Evolutionary conservation across 2,888 invertebrate genomes (phyloP).

Genomic region (Acanthosoma haemorrhoidale): DNA sequence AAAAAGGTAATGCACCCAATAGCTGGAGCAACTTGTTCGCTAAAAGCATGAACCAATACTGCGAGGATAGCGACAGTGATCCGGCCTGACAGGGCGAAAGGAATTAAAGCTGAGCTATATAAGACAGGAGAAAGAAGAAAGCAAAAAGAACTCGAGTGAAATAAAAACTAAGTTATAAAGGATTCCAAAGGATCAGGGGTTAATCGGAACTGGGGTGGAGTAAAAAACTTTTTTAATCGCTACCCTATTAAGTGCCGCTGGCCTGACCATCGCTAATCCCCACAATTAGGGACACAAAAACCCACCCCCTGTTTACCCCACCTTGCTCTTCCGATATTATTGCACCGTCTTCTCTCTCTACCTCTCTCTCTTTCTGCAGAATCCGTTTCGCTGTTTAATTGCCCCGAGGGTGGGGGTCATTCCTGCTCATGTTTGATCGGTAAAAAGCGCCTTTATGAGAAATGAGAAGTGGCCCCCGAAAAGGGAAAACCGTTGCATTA

Average conservation of each 20-base stretch:
- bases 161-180: constrained; percentile 26
- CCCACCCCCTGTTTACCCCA: background rate
- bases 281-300: background rate
- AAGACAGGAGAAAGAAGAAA: no score
- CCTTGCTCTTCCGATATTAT: background rate
- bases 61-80: background rate
- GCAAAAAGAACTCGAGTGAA: background rate
- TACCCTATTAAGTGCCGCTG: background rate
- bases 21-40: no score
- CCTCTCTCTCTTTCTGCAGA: background rate
- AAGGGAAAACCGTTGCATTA: constrained; percentile 16
- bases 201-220: background rate
- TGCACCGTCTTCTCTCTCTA: background rate
- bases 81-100: background rate
- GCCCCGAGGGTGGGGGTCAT: background rate
- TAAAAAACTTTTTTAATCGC: constrained; percentile 26
- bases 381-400: background rate
- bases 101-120: background rate
- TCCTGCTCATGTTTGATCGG: constrained; percentile 17
- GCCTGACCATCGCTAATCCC: constrained; percentile 20
- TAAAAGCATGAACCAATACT: no score
- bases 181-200: background rate
- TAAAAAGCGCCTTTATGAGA: constrained; percentile 30
- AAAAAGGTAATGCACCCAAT: no score
- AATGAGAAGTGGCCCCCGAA: background rate